These are phyloP conservation scores for Ceyx melanurus DNA, from an alignment of 2,113 vertebrate genomes.

Conservation along the genomic window DNA sequence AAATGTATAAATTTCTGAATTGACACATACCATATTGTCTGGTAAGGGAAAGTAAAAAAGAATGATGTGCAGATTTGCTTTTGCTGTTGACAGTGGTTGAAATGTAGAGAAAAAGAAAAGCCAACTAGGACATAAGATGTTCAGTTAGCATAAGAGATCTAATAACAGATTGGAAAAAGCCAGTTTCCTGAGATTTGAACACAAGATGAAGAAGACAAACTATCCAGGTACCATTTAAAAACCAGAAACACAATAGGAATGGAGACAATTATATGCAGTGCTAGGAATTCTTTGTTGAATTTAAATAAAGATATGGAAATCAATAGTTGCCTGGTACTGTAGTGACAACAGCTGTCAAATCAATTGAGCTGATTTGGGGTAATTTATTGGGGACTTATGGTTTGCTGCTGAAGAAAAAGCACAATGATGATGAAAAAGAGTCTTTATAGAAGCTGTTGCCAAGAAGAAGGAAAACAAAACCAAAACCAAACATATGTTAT, in stretches of 20 bases:
- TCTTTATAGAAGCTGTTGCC: not conserved
- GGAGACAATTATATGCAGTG: not conserved
- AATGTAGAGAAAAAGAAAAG: constrained; percentile 13
- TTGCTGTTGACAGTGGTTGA: not conserved
- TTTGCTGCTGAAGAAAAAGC: not conserved
- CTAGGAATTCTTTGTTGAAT: not conserved
- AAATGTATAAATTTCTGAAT: not conserved
- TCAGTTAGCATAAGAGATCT: not conserved
- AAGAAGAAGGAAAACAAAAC: not conserved
- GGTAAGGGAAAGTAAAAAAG: not conserved
- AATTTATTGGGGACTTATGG: not conserved
- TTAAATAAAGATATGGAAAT: constrained; percentile 18
- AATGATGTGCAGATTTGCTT: not conserved
- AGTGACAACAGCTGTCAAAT: constrained; percentile 20
- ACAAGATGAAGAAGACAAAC: not conserved
- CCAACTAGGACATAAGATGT: not conserved
- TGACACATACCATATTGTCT: not conserved
- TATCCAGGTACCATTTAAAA: not conserved
- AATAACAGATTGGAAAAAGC: not conserved
- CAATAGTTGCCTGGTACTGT: not conserved
- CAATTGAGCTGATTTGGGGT: not conserved
- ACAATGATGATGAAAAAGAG: not conserved
- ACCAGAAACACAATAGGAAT: not conserved
- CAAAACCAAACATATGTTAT: not conserved
- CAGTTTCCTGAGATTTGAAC: not conserved